Conservation (phyloP, 2,888 invertebrate species). For the Cryptocheilus praepositus region DNA sequence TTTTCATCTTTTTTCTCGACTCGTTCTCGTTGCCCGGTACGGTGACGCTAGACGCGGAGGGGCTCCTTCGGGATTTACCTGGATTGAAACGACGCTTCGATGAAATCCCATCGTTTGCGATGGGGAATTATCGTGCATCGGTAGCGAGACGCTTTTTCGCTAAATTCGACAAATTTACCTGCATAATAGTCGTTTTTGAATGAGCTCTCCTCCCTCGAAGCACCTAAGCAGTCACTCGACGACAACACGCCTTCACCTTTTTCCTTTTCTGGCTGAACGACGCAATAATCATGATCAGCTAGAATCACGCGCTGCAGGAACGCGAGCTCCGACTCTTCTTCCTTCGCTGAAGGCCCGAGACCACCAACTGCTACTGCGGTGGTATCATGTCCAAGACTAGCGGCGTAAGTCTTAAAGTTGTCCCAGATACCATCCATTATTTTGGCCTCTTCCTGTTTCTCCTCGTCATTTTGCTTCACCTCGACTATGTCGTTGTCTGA, state of each 20-base stretch:
- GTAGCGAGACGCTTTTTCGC: no score
- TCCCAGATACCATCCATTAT: slow-evolving; percentile 86
- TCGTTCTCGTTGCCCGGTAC: slow-evolving; percentile 41
- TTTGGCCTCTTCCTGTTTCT: slow-evolving; percentile 78
- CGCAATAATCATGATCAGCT: slow-evolving; percentile 85
- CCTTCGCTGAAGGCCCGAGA: slow-evolving; percentile 40
- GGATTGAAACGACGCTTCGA: slow-evolving; percentile 5
- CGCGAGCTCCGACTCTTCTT: slow-evolving; percentile 52
- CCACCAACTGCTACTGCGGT: slow-evolving; percentile 26
- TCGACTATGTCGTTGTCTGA: slow-evolving; percentile 56
- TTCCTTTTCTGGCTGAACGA: slow-evolving; percentile 68
- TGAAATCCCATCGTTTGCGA: neutral
- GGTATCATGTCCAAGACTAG: slow-evolving; percentile 78
- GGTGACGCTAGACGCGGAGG: slow-evolving; percentile 59
- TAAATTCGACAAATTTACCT: no score
- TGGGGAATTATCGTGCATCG: no score
- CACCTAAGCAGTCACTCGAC: slow-evolving; percentile 1
- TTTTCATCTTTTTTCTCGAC: slow-evolving; percentile 60
- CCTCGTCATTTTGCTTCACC: slow-evolving; percentile 68
- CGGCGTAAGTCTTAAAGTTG: slow-evolving; percentile 85
- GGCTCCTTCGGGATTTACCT: slow-evolving; percentile 27
- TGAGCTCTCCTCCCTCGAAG: slow-evolving; percentile 21
- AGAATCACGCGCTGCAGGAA: slow-evolving; percentile 70
- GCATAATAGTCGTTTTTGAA: no score
- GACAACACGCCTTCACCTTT: slow-evolving; percentile 27